These are phyloP conservation scores for Elachura formosa DNA, from an alignment of 2,113 vertebrate genomes.

Conservation along the genomic window DNA sequence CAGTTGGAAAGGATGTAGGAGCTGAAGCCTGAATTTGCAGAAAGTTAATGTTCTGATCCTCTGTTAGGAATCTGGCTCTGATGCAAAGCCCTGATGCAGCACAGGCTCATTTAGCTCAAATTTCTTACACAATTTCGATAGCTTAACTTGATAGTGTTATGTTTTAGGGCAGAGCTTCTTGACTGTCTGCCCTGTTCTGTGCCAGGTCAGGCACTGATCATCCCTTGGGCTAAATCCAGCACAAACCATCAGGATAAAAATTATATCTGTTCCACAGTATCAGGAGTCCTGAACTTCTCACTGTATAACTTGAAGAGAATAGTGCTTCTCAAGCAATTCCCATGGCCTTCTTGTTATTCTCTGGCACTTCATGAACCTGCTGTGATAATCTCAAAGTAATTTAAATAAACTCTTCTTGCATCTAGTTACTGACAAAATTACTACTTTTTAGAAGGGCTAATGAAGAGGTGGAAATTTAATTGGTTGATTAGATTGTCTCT, in stretches of 20 bases:
- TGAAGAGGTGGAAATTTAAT: background rate
- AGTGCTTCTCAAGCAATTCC: background rate
- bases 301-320: background rate
- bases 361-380: background rate
- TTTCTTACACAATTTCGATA: background rate
- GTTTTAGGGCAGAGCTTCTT: background rate
- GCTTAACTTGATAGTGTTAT: background rate
- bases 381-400: background rate
- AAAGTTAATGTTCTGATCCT: background rate
- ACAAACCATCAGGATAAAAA: background rate
- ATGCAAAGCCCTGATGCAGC: background rate
- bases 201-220: background rate
- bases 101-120: background rate
- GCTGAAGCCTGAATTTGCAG: background rate
- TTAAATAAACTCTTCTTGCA: background rate
- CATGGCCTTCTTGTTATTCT: background rate
- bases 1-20: background rate
- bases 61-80: background rate
- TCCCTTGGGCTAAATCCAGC: background rate
- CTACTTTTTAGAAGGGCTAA: background rate
- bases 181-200: accelerated
- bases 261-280: background rate
- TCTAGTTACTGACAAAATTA: background rate
- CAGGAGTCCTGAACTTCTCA: background rate
- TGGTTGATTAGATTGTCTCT: background rate